A percentile compares a stretch with the other conserved stretches of the same genome.
These are phyloP conservation scores for Pogonocherus hispidulus DNA, from an alignment of 2,888 invertebrate genomes.

Conservation along the genomic window DNA sequence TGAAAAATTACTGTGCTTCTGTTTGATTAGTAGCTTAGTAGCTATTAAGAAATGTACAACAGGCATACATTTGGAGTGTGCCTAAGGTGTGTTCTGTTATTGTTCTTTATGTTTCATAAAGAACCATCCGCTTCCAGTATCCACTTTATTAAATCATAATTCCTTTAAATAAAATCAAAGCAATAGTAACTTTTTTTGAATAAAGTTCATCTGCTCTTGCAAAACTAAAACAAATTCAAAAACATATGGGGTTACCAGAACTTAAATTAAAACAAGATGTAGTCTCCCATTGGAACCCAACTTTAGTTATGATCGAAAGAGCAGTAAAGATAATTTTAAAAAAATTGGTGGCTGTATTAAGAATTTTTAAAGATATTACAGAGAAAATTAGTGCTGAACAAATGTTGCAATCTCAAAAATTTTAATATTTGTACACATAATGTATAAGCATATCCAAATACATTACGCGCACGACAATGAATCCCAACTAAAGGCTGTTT, in stretches of 20 bases:
- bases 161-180: slow-evolving; percentile 1
- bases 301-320: background rate
- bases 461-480: background rate
- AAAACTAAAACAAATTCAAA: slow-evolving; percentile 22
- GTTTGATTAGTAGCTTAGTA: too few relatives aligned
- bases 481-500: slow-evolving; percentile 9
- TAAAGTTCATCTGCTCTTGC: slow-evolving; percentile 18
- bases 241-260: background rate
- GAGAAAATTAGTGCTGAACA: background rate
- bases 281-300: background rate
- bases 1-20: too few relatives aligned
- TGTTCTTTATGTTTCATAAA: too few relatives aligned
- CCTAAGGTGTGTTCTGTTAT: too few relatives aligned
- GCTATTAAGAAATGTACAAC: too few relatives aligned
- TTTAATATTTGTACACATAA: background rate
- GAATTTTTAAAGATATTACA: background rate
- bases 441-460: slow-evolving; percentile 2
- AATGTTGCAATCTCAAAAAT: background rate
- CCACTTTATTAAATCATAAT: too few relatives aligned
- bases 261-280: slow-evolving; percentile 3
- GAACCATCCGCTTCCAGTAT: too few relatives aligned
- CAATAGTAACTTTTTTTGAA: slow-evolving; percentile 11
- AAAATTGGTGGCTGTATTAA: background rate
- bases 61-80: too few relatives aligned
- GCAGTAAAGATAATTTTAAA: background rate